phyloP scores from a whole-genome alignment of 2,797 vertebrate species.

The Mus minutoides region DNA sequence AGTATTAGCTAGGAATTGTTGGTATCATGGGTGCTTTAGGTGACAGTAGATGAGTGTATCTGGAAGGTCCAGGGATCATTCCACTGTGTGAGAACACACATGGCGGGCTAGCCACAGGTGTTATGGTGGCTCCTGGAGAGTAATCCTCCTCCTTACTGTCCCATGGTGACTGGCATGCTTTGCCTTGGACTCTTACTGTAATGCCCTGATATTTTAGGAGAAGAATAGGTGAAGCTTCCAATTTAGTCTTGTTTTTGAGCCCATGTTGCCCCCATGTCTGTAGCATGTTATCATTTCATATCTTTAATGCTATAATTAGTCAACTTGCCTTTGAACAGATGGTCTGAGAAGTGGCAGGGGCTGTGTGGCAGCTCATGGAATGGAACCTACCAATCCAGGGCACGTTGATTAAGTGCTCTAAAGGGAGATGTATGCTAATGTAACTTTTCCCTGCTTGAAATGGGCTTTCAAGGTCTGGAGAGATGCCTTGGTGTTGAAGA shows the following conservation, averaged over 20 bases:
- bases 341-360: neutral
- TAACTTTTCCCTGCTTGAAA: neutral
- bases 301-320: neutral
- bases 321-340: neutral
- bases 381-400: neutral
- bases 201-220: neutral
- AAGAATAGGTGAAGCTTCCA: neutral
- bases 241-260: neutral
- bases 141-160: neutral
- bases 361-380: neutral
- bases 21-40: accelerated
- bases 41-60: neutral
- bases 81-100: neutral
- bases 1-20: neutral
- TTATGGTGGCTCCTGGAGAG: neutral
- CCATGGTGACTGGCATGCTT: neutral
- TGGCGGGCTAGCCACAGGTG: too few species aligned
- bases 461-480: neutral
- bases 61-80: neutral
- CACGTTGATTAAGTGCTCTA: neutral
- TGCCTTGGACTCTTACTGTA: neutral
- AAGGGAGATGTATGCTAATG: neutral
- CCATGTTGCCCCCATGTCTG: neutral
- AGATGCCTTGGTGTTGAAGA: neutral
- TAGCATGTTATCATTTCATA: neutral